Conservation (phyloP, 2,113 vertebrate species). For the Ahaetulla prasina region DNA sequence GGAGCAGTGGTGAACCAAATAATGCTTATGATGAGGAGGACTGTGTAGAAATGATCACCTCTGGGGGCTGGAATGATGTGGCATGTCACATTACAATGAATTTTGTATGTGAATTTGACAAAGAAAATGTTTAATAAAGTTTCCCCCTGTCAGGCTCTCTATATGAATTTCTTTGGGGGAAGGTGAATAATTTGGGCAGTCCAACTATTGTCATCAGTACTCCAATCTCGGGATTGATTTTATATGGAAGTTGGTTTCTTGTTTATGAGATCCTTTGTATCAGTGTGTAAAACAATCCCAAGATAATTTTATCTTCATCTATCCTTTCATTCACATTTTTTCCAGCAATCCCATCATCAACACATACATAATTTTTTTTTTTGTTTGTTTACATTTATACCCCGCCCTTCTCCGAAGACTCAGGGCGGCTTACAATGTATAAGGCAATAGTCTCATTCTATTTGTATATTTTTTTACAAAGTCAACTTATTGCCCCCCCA, state of each 20-base stretch:
- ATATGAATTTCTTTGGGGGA: background rate
- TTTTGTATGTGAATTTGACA: slow-evolving; percentile 97
- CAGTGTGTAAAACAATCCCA: background rate
- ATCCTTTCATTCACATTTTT: background rate
- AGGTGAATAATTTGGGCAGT: background rate
- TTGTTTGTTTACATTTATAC: too few relatives aligned
- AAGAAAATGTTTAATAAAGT: slow-evolving; percentile 77
- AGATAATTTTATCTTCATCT: background rate
- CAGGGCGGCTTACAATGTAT: too few relatives aligned
- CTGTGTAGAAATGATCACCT: slow-evolving; percentile 90
- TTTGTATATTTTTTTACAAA: too few relatives aligned
- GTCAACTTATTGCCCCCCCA: too few relatives aligned
- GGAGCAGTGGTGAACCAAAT: slow-evolving; percentile 93
- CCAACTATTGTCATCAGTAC: background rate
- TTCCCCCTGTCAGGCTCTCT: background rate
- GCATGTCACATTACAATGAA: slow-evolving; percentile 91
- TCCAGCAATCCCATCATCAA: background rate
- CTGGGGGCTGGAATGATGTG: slow-evolving; percentile 97
- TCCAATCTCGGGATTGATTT: background rate
- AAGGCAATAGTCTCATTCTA: too few relatives aligned
- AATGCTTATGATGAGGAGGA: slow-evolving; percentile 92
- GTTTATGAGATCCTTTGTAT: background rate
- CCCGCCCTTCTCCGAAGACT: too few relatives aligned
- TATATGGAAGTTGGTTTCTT: background rate
- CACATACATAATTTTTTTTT: background rate